Conservation (phyloP, 2,888 invertebrate genomes). For the Morpho helenor region DNA sequence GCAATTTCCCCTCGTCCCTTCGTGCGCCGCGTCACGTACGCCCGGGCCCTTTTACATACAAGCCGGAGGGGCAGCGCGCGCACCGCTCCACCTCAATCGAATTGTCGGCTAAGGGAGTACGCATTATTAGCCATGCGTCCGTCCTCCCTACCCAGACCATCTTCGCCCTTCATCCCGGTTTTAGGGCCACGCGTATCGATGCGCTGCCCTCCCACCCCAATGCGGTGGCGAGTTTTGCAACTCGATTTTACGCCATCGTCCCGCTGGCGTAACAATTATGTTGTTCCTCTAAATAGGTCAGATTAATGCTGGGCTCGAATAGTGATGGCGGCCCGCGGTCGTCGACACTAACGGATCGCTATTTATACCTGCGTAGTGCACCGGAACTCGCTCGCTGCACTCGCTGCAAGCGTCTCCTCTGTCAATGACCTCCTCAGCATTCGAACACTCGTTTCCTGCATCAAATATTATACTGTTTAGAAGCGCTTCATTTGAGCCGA, state of each 20-base stretch:
- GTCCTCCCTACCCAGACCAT: constrained; percentile 44
- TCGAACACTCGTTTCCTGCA: constrained; percentile 36
- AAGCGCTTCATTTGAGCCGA: constrained; percentile 3
- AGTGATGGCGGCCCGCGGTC: constrained; percentile 58
- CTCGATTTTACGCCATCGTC: constrained; percentile 30
- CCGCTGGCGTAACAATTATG: constrained; percentile 39
- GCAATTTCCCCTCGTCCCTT: constrained; percentile 39
- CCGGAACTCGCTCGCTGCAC: constrained; percentile 75
- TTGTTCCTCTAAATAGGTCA: constrained; percentile 54
- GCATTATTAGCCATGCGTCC: constrained; percentile 59
- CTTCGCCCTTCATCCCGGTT: constrained; percentile 38
- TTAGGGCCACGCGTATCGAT: constrained; percentile 39
- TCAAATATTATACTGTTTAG: constrained; percentile 26
- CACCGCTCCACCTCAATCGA: constrained; percentile 53
- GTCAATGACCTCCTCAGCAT: constrained; percentile 68
- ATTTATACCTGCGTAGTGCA: constrained; percentile 77
- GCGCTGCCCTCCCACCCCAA: constrained; percentile 42
- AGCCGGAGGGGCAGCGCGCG: constrained; percentile 58
- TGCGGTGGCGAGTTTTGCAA: constrained; percentile 27
- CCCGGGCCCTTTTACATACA: constrained; percentile 52
- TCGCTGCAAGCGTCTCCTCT: constrained; percentile 72
- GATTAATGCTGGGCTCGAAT: constrained; percentile 27
- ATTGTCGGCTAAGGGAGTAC: constrained; percentile 61
- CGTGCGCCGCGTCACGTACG: constrained; percentile 63
- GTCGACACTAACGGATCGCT: constrained; percentile 78